These are phyloP conservation scores for Phalacrocorax aristotelis DNA, from an alignment of 2,113 vertebrate species.

Conservation along the genomic window DNA sequence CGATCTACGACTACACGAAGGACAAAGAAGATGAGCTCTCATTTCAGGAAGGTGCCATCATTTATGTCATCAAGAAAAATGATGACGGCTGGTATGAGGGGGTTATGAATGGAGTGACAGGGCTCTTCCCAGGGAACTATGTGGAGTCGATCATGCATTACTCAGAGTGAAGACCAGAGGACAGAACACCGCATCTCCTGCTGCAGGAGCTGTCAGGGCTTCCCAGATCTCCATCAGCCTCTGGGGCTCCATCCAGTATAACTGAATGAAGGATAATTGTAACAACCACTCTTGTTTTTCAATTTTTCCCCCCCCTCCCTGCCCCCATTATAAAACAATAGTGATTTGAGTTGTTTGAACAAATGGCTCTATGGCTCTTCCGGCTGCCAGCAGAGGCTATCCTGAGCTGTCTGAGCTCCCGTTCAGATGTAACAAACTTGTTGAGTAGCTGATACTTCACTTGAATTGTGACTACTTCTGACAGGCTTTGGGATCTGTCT, in stretches of 20 bases:
- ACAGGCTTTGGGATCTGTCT: slow-evolving; percentile 72
- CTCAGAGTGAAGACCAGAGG: slow-evolving; percentile 83
- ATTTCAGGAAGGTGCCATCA: slow-evolving; percentile 98
- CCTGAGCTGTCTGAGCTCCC: slow-evolving; percentile 50
- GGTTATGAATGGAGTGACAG: slow-evolving; percentile 95
- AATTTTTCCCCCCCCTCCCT: neutral
- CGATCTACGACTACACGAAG: slow-evolving; percentile 95
- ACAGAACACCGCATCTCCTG: slow-evolving; percentile 12
- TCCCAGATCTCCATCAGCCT: slow-evolving; percentile 59
- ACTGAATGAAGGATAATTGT: slow-evolving; percentile 76
- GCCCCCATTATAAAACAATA: slow-evolving; percentile 66
- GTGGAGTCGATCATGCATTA: slow-evolving; percentile 99
- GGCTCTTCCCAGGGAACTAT: slow-evolving; percentile 97
- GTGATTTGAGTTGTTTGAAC: slow-evolving; percentile 72
- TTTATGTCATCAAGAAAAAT: slow-evolving; percentile 99
- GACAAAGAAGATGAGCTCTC: slow-evolving; percentile 99
- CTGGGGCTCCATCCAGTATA: slow-evolving; percentile 55
- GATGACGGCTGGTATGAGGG: slow-evolving; percentile 99
- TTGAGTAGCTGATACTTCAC: slow-evolving; percentile 41
- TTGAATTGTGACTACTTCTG: slow-evolving; percentile 61
- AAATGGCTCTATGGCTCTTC: slow-evolving; percentile 74
- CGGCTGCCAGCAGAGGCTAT: slow-evolving; percentile 63
- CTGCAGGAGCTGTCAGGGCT: slow-evolving; percentile 63
- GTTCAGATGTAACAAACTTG: slow-evolving; percentile 39
- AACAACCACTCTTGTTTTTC: slow-evolving; percentile 54